These are phyloP conservation scores for Morinoia aosen DNA, from an alignment of 2,888 invertebrate species.

Conservation along the genomic window DNA sequence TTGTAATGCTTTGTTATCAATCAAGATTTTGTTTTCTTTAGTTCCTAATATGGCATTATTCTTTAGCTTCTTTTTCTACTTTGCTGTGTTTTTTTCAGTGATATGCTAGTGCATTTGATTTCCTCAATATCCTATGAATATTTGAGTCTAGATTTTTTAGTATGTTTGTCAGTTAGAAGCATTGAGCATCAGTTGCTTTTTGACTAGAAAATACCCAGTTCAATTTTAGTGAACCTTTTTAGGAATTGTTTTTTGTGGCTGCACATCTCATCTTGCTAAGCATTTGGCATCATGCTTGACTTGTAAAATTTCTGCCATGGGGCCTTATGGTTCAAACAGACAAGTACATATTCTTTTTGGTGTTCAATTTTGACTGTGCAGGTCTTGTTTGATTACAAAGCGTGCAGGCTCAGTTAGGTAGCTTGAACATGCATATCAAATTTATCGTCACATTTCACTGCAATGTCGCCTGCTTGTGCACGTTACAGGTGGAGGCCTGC, in stretches of 20 bases:
- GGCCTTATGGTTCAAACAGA: not conserved
- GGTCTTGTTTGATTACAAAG: not conserved
- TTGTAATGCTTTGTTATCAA: not conserved
- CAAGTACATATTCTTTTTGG: not conserved
- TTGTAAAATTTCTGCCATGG: not conserved
- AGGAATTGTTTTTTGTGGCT: not conserved
- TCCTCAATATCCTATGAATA: not conserved
- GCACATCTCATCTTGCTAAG: not conserved
- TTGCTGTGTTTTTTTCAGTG: not conserved
- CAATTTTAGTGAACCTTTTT: not conserved
- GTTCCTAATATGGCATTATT: not conserved
- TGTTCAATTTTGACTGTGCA: not conserved
- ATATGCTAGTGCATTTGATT: not conserved
- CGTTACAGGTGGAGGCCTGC: slow-evolving; percentile 41
- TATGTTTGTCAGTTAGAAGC: not conserved
- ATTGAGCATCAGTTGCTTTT: not conserved
- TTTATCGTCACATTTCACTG: not conserved
- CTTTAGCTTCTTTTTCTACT: not conserved
- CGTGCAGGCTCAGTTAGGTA: not conserved
- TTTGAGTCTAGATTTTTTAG: not conserved
- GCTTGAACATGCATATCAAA: not conserved
- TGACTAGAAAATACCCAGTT: not conserved
- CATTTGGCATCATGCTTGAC: not conserved
- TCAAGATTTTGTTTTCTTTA: not conserved
- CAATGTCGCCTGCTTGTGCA: slow-evolving; percentile 32